phyloP scores from a whole-genome alignment of 2,888 invertebrate species.

The Dione juno region DNA sequence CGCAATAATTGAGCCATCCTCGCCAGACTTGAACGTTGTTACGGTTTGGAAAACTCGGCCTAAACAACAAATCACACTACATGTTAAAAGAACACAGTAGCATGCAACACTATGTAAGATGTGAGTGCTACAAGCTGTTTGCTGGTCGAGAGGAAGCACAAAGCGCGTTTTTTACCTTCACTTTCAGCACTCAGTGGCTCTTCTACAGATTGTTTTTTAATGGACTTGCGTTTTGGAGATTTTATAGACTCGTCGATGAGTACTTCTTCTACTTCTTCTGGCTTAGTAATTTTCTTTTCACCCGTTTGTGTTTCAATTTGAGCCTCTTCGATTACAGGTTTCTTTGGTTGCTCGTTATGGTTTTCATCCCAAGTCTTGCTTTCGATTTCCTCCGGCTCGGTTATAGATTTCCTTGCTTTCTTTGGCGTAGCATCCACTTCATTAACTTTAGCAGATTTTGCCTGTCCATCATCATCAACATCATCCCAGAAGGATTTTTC shows the following conservation, averaged over 20 bases:
- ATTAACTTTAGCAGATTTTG: constrained; percentile 53
- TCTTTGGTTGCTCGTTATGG: constrained; percentile 63
- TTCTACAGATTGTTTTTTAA: constrained; percentile 73
- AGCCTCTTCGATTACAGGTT: constrained; percentile 61
- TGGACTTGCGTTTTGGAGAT: constrained; percentile 72
- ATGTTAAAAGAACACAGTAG: constrained; percentile 71
- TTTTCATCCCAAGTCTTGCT: constrained; percentile 76
- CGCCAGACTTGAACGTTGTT: constrained; percentile 80
- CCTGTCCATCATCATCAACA: constrained; percentile 53
- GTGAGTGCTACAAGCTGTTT: constrained; percentile 73
- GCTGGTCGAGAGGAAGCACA: constrained; percentile 67
- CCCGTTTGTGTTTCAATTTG: constrained; percentile 60
- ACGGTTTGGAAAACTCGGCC: constrained; percentile 82
- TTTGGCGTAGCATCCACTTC: constrained; percentile 57
- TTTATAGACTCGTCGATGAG: constrained; percentile 65
- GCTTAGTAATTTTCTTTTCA: constrained; percentile 63
- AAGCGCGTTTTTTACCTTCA: constrained; percentile 78
- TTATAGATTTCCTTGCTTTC: constrained; percentile 60
- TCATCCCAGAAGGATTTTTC: constrained; percentile 69
- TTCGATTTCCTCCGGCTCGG: constrained; percentile 63
- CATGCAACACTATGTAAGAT: constrained; percentile 73
- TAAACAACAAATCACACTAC: constrained; percentile 82
- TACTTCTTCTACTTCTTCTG: constrained; percentile 70
- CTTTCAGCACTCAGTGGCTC: constrained; percentile 79
- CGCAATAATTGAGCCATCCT: constrained; percentile 75